Evolutionary conservation across 2,797 vertebrate species (phyloP).

Genomic region (Tenualosa ilisha): DNA sequence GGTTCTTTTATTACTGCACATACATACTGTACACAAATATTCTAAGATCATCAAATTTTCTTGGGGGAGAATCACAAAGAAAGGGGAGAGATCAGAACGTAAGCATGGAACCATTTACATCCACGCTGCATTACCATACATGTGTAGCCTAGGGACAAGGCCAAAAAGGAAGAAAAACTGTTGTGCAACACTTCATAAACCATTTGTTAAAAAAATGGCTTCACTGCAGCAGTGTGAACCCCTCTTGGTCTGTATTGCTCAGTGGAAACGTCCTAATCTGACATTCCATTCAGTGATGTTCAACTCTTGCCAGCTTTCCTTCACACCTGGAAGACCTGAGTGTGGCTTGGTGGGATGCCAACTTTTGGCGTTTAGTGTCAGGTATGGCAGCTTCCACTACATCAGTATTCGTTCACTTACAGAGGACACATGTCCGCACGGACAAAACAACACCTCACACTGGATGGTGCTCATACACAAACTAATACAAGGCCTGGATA

Average conservation of each 20-base stretch:
- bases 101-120: background rate
- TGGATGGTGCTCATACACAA: background rate
- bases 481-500: background rate
- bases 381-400: background rate
- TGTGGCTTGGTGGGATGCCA: background rate
- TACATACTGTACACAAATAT: slow-evolving; percentile 41
- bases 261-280: background rate
- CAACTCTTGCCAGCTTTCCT: background rate
- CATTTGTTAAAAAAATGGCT: background rate
- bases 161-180: background rate
- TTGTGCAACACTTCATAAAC: background rate
- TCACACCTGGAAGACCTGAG: background rate
- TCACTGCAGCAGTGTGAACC: background rate
- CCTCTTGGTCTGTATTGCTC: background rate
- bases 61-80: background rate
- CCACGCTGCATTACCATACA: background rate
- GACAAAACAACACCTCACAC: background rate
- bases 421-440: background rate
- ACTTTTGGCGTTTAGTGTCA: background rate
- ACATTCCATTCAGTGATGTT: background rate
- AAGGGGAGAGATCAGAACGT: background rate
- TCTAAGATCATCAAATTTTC: background rate
- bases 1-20: slow-evolving; percentile 54
- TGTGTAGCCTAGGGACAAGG: background rate
- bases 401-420: background rate